Base-by-base conservation (phyloP, 2,888 invertebrate genomes). In the Crocallis elinguaria region DNA sequence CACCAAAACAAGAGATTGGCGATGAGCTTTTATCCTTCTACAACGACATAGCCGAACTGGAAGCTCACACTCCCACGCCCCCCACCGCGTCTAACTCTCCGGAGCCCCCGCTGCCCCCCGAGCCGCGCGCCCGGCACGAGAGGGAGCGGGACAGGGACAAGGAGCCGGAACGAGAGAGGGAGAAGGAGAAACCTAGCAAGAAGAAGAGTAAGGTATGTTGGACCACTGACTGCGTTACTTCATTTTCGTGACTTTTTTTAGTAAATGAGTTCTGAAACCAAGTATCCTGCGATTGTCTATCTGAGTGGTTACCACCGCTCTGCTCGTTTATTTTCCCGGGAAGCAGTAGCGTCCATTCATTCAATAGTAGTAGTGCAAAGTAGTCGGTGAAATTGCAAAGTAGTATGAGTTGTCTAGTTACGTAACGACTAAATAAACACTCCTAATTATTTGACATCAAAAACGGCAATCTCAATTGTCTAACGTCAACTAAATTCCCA, bases 21-120 rank as follows among this genome's bases (percentile, higher is more conserved):
- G 92, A 92, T 16, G 92, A 92, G 50, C 73, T 93, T 0, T 77
- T 84, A 14, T 92, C 92, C 0, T 93, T 93, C 80, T 93, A 93
- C 82, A 92, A 82, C 60, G 93, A 93, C 54, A 80, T 93, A 17
- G 93, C 93, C 0, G 84, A 89, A 37, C 57, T 93, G 1, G 93
- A 93, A 62, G 86, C 88, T 33, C 62, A 67, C 0, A 50, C 70
- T 0, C 63, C 70, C 0, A 59, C 64, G 0, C 73, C 66, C 7
- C 67, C 46, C 48, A 62, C 66, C 1, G 61, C 69, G 1, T 12
- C 66, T 53, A 35, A 58, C 53, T 68, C 77, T 1, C 76, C 75
- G 1, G 73, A 71, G 14, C 72, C 69, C 1, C 54, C 66, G 1
- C 51, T 62, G 0, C 66, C 67, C 4, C 58, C 23, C 16, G 33